A percentile compares a stretch with the other conserved stretches of the same genome.
Conservation (phyloP, 2,888 invertebrate genomes). For the Blomia tropicalis region DNA sequence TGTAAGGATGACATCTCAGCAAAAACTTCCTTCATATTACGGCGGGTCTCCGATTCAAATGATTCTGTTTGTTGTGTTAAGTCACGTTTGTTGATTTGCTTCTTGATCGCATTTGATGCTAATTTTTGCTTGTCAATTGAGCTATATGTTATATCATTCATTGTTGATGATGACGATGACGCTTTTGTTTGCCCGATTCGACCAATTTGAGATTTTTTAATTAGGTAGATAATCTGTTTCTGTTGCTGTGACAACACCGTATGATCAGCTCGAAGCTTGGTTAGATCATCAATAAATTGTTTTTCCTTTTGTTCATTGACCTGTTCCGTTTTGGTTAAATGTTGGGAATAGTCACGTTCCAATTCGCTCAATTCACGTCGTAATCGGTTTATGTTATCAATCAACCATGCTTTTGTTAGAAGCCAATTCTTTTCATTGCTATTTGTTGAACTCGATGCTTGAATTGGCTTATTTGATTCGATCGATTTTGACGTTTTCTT, state of each 20-base stretch:
- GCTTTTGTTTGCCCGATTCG: not conserved
- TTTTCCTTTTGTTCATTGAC: slow-evolving; percentile 10
- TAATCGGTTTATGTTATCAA: slow-evolving; percentile 25
- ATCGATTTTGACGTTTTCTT: too few relatives aligned
- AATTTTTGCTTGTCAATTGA: not conserved
- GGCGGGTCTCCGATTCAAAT: slow-evolving; percentile 23
- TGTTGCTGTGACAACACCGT: slow-evolving; percentile 23
- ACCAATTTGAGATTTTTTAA: slow-evolving; percentile 7
- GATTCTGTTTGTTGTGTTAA: not conserved
- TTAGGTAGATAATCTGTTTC: slow-evolving; percentile 24
- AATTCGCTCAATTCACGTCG: slow-evolving; percentile 25
- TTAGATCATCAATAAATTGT: slow-evolving; percentile 21
- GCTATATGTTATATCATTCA: not conserved
- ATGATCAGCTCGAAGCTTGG: slow-evolving; percentile 22
- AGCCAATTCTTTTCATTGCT: slow-evolving; percentile 22
- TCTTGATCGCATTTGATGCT: not conserved
- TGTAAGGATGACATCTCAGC: slow-evolving; percentile 23
- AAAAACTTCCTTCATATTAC: slow-evolving; percentile 22
- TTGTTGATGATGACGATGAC: not conserved
- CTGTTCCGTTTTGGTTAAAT: slow-evolving; percentile 5
- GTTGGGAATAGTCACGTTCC: slow-evolving; percentile 19
- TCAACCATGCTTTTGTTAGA: slow-evolving; percentile 25
- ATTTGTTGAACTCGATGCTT: not conserved
- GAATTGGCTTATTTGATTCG: too few relatives aligned
- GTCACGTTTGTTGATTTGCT: not conserved